Evolutionary conservation across 2,797 vertebrate species (phyloP), one percentile per base, ranked within the genome.

Genomic region (Coregonus suidteri): DNA sequence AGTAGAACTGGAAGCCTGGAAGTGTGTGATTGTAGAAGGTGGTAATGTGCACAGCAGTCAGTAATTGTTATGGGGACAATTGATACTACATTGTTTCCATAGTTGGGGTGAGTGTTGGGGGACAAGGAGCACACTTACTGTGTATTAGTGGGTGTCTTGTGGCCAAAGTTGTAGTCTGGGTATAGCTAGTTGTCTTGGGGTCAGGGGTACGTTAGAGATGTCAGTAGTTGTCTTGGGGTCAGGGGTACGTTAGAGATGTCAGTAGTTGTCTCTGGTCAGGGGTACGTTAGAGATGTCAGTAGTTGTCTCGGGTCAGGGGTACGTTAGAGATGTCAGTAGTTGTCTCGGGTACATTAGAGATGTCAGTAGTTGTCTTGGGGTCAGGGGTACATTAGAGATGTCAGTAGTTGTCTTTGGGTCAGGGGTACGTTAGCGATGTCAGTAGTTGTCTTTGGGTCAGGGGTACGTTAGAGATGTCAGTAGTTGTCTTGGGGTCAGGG

Each of bases 401-500:
- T 53, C 52, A 53, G 52, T 53, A 53, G 52, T 53, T 53, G 52
- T 53, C 11, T 52, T 1, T 18, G 51, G 52, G 20, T 11, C 14
- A 11, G 52, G 6, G 52, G 52, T 67, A 9, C 13, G 25, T 31
- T 1, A 67, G 65, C 16, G 9, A 34, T 30, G 25, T 30, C n/a
- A 35, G 47, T 66, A n/a, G 31, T 31, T 30, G 16, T 16, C 4
- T 25, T 25, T 0, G 18, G 62, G 56, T 13, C 75, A 9, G 69
- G 34, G 34, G 37, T 51, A 34, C 4, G 14, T 0, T 5, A 53
- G 71, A 6, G n/a, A 41, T 30, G 66, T 96, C 95, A 97, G 92
- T 97, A 97, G 92, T 94, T 98, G 92, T 98, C 96, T 90, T 96
- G 95, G 77, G 97, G 69, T 15, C 75, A 16, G 56, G n/a, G 53